Percentiles rank a stretch among this genome's conserved stretches.
Evolutionary conservation across 2,113 vertebrate genomes (phyloP).

Genomic region (Macrotis lagotis): DNA sequence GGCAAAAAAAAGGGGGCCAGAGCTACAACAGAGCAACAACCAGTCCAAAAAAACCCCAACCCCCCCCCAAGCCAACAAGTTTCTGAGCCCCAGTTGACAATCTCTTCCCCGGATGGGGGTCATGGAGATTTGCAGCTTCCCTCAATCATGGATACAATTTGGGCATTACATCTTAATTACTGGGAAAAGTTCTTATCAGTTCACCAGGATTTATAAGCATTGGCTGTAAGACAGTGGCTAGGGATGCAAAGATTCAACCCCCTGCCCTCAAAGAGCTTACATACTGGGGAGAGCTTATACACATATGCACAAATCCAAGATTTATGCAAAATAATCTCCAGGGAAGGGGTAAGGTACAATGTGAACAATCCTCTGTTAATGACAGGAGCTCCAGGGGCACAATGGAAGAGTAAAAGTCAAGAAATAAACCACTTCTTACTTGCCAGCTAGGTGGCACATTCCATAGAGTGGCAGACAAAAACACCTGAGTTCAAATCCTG

Average conservation of each 20-base stretch:
- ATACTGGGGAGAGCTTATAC: background rate
- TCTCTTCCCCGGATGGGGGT: background rate
- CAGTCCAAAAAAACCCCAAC: constrained; percentile 5
- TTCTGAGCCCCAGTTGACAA: background rate
- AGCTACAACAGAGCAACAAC: background rate
- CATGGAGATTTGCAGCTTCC: background rate
- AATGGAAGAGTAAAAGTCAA: background rate
- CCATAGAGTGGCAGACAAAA: background rate
- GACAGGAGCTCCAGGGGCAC: background rate
- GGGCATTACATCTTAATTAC: background rate
- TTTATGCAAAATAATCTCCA: background rate
- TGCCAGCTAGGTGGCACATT: background rate
- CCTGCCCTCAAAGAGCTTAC: background rate
- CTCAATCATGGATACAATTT: background rate
- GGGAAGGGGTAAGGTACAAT: background rate
- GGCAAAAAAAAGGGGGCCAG: constrained; percentile 17
- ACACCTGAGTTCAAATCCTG: background rate
- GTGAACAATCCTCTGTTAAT: background rate
- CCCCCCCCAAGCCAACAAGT: background rate
- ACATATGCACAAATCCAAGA: background rate
- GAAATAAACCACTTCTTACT: background rate
- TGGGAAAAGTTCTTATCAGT: background rate
- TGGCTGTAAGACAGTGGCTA: background rate
- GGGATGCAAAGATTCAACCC: background rate
- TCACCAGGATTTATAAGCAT: background rate